These are phyloP conservation scores for Microdon myrmicae DNA, from an alignment of 2,888 invertebrate species.

Conservation along the genomic window DNA sequence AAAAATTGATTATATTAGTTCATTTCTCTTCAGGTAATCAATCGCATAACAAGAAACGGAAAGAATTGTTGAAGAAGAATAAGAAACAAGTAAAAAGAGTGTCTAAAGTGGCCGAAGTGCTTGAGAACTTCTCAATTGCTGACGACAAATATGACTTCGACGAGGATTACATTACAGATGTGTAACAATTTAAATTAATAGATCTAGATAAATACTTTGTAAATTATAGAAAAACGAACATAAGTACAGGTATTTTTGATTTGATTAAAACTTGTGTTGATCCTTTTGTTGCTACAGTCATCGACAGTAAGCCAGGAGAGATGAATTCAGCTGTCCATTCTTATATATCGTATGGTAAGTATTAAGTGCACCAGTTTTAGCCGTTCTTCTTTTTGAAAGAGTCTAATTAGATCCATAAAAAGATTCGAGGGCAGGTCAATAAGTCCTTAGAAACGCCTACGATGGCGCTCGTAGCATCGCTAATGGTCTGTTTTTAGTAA, in stretches of 20 bases:
- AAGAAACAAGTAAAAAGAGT: constrained; percentile 76
- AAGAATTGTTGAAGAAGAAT: constrained; percentile 68
- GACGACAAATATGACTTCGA: constrained; percentile 64
- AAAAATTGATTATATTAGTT: neutral
- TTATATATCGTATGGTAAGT: neutral
- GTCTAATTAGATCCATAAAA: too few species aligned
- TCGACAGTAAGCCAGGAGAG: neutral
- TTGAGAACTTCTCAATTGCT: constrained; percentile 69
- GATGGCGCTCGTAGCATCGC: too few species aligned
- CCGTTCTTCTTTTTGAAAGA: too few species aligned
- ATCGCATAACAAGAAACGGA: constrained; percentile 71
- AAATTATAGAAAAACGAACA: too few species aligned
- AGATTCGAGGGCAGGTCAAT: too few species aligned
- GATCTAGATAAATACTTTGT: too few species aligned
- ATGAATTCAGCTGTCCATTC: constrained; percentile 5
- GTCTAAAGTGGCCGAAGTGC: constrained; percentile 72
- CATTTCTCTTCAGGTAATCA: constrained; percentile 63
- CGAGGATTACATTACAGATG: constrained; percentile 61
- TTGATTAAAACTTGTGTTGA: too few species aligned
- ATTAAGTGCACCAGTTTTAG: too few species aligned
- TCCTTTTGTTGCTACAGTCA: too few species aligned
- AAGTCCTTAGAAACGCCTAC: too few species aligned
- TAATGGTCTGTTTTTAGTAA: too few species aligned
- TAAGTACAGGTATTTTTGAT: too few species aligned
- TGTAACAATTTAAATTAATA: constrained; percentile 37